Evolutionary conservation across 2,113 vertebrate species (phyloP), one percentile per base, ranked within the genome.

Genomic region (Sphyrna mokarran): DNA sequence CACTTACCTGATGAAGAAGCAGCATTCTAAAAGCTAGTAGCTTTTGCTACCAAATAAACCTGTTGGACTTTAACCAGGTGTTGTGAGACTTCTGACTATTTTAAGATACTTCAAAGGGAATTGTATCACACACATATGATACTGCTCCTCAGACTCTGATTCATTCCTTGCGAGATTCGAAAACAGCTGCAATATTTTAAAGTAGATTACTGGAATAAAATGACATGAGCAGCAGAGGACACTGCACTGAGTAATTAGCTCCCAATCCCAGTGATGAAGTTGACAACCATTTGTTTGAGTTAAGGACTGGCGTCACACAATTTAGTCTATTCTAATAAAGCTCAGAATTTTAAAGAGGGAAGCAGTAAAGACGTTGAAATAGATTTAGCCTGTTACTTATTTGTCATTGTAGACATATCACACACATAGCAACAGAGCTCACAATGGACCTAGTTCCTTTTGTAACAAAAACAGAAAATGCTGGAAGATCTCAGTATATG

Each of bases 231-330:
- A 83, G 95, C 3, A 95, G 1, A 1, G 0, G 16, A 95, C n/a
- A 95, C 86, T 0, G 95, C 69, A n/a, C 72, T 1, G 78, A 78
- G 66, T 40, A 48, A 48, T 69, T 63, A 18, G 37, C 0, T 48
- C 23, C 93, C 95, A 95, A 37, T 91, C 43, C 9, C 96, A 85
- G 94, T 40, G 26, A 94, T 68, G 93, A 80, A 58, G 76, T 95
- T 85, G 83, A 78, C 61, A 96, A 76, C 20, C 37, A 68, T 86
- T 96, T 95, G 66, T 95, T 85, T 80, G 1, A 40, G 70, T 48
- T 76, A 91, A 76, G 43, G 0, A 6, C 37, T 6, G 29, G n/a
- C 89, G 96, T 80, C 43, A 66, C 86, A 20, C 76, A 2, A 7
- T 83, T 86, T 14, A 11, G 0, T 86, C 66, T 69, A 61, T 93